Evolutionary conservation across 2,888 invertebrate genomes (phyloP).

Genomic region (Pecten maximus): DNA sequence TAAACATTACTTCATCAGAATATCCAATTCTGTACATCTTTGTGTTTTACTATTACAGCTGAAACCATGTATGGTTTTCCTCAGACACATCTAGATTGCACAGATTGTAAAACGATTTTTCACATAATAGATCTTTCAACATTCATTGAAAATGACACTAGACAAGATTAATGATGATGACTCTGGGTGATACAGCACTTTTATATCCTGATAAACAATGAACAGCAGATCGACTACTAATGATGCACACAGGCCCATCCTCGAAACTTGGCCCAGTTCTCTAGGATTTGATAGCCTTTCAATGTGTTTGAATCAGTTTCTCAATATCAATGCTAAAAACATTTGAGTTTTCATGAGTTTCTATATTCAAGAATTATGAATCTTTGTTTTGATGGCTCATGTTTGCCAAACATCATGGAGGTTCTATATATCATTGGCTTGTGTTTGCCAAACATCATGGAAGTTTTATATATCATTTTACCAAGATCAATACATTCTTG

Average conservation of each 20-base stretch:
- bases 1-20: neutral
- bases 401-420: neutral
- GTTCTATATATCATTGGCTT: neutral
- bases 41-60: neutral
- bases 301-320: neutral
- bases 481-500: neutral
- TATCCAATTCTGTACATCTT: neutral
- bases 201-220: neutral
- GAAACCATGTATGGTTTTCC: neutral
- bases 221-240: neutral
- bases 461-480: neutral
- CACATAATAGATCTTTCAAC: neutral
- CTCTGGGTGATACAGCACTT: neutral
- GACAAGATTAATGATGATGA: neutral
- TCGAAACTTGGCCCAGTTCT: neutral
- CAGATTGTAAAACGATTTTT: neutral
- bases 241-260: neutral
- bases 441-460: neutral
- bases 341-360: too few species aligned
- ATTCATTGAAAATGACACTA: constrained; percentile 19
- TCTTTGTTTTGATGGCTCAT: neutral
- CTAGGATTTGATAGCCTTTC: neutral
- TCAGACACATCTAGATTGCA: neutral
- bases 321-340: neutral
- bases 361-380: too few species aligned